Conservation (phyloP, 35 echinoderm and acorn worm genomes). For the Heliocidaris tuberculata region DNA sequence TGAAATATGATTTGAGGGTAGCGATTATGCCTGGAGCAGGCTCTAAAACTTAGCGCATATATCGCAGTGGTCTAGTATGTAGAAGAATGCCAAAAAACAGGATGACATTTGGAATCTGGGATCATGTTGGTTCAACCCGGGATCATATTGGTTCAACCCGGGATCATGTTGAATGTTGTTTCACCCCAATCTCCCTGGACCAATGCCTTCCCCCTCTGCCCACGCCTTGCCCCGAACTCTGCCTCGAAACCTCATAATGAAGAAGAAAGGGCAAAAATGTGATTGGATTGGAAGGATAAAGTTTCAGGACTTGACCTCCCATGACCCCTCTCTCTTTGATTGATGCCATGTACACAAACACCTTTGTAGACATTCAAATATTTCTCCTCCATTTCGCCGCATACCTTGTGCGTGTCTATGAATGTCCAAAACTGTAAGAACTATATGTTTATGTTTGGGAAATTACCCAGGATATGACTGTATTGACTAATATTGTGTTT, state of each 20-base stretch:
- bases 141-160: neutral
- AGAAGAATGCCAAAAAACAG: no score
- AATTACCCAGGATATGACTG: neutral
- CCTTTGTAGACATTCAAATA: no score
- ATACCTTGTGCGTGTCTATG: neutral
- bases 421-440: no score
- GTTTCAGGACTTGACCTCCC: neutral
- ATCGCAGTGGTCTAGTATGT: no score
- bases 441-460: no score
- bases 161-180: neutral
- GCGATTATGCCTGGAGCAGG: no score
- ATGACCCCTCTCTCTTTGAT: neutral
- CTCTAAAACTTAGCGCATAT: no score
- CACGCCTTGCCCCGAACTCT: no score
- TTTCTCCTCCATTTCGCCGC: no score
- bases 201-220: neutral
- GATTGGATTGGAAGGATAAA: conserved; percentile 17
- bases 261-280: neutral
- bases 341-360: neutral
- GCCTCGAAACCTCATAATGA: neutral
- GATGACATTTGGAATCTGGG: neutral
- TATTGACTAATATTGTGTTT: no score
- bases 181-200: neutral
- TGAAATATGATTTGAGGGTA: no score
- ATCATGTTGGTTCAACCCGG: neutral